phyloP scores from a whole-genome alignment of 2,888 invertebrate genomes.

The Aspidiotus destructor region DNA sequence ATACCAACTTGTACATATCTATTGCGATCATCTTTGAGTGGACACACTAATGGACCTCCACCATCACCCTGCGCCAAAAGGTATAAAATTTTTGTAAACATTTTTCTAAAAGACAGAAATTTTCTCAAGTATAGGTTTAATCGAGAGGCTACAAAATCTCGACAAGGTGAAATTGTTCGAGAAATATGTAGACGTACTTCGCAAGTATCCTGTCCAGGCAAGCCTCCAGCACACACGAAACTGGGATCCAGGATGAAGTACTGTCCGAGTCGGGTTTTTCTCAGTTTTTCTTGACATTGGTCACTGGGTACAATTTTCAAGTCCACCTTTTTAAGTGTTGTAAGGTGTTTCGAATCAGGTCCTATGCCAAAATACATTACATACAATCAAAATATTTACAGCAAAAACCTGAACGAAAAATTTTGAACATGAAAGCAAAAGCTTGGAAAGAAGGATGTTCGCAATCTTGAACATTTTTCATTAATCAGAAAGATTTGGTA shows the following conservation, averaged over 20 bases:
- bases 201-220: conserved; percentile 64
- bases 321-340: conserved; percentile 63
- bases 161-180: too few species aligned
- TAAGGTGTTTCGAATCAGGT: conserved; percentile 52
- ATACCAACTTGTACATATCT: conserved; percentile 76
- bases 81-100: too few species aligned
- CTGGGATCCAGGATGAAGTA: conserved; percentile 57
- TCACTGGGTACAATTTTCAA: conserved; percentile 54
- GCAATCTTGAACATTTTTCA: too few species aligned
- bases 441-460: too few species aligned
- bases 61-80: conserved; percentile 58
- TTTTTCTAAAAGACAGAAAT: too few species aligned
- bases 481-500: too few species aligned
- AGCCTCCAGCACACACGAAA: conserved; percentile 72
- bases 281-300: conserved; percentile 53
- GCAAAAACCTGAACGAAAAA: too few species aligned
- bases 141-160: too few species aligned
- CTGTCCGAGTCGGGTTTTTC: conserved; percentile 55
- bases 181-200: conserved; percentile 42
- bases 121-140: too few species aligned
- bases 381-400: too few species aligned
- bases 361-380: conserved; percentile 42
- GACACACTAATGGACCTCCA: conserved; percentile 82
- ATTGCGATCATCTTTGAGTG: conserved; percentile 56
- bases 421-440: neutral